Percentiles rank a stretch among this genome's conserved stretches.
Conservation (phyloP, 2,113 vertebrate species). For the Platysternon megacephalum region DNA sequence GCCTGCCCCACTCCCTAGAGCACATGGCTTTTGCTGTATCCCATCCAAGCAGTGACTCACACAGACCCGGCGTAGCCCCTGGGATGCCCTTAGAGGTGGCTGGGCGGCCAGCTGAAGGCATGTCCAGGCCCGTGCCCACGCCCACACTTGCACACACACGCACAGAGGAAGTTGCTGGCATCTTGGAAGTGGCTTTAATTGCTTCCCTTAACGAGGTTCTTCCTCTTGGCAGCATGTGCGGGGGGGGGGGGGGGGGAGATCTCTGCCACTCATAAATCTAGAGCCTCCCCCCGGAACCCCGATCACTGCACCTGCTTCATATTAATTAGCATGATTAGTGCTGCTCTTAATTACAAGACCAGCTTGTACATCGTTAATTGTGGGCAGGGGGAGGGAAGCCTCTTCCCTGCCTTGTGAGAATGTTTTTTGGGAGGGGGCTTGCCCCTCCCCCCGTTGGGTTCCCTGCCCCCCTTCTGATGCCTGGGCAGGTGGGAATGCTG, state of each 20-base stretch:
- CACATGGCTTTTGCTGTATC: no score
- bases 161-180: not conserved
- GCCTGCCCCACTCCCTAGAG: no score
- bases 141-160: not conserved
- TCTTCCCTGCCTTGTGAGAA: not conserved
- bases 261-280: not conserved
- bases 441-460: not conserved
- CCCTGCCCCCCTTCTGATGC: not conserved
- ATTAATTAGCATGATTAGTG: constrained; percentile 12
- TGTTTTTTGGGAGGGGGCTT: not conserved
- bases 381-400: not conserved
- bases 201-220: not conserved
- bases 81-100: not conserved
- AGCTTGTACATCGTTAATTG: not conserved
- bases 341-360: not conserved
- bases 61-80: not conserved
- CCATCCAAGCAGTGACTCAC: not conserved
- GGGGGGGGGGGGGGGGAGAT: not conserved
- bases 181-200: not conserved
- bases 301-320: not conserved
- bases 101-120: not conserved
- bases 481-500: not conserved
- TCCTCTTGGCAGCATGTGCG: not conserved
- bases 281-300: not conserved
- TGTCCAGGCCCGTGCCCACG: no score